A percentile compares a stretch with the other conserved stretches of the same genome.
Conservation (phyloP, 1,140 invertebrate species). For the Oreohelix idahoensis region DNA sequence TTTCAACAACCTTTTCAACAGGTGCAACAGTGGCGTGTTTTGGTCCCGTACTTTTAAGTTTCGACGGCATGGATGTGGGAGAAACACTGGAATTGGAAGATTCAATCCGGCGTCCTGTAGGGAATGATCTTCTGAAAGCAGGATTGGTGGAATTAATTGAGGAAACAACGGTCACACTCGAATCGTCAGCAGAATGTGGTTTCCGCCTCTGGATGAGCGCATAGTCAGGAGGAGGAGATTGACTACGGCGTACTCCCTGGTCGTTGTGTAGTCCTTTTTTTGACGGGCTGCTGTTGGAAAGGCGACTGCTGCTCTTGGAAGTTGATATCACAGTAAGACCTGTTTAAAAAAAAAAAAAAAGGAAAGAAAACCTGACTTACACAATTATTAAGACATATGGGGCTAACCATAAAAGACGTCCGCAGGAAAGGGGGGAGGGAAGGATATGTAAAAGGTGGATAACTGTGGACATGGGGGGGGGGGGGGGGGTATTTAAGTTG, state of each 20-base stretch:
- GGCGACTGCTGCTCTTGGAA: neutral
- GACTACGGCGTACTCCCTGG: neutral
- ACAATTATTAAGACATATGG: too few species aligned
- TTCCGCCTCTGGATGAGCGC: slow-evolving; percentile 30
- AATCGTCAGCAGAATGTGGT: slow-evolving; percentile 7
- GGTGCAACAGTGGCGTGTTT: neutral
- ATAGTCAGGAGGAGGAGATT: slow-evolving; percentile 11
- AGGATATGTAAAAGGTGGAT: too few species aligned
- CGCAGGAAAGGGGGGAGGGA: too few species aligned
- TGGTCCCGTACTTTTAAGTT: neutral
- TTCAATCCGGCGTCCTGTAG: neutral
- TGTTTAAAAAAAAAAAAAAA: too few species aligned
- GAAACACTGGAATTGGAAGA: neutral
- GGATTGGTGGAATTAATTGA: slow-evolving; percentile 31
- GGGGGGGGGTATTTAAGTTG: too few species aligned
- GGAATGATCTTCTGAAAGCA: slow-evolving; percentile 34
- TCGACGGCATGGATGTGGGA: neutral
- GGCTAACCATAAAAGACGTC: too few species aligned
- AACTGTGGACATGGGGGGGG: too few species aligned
- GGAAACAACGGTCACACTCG: slow-evolving; percentile 26
- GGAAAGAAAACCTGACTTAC: too few species aligned
- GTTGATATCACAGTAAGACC: slow-evolving; percentile 41
- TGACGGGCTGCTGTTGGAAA: neutral
- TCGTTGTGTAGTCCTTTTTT: neutral
- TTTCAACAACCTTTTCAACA: neutral